Evolutionary conservation across 2,797 vertebrate species (phyloP).

Genomic region (Enteromius thamalakanensis): DNA sequence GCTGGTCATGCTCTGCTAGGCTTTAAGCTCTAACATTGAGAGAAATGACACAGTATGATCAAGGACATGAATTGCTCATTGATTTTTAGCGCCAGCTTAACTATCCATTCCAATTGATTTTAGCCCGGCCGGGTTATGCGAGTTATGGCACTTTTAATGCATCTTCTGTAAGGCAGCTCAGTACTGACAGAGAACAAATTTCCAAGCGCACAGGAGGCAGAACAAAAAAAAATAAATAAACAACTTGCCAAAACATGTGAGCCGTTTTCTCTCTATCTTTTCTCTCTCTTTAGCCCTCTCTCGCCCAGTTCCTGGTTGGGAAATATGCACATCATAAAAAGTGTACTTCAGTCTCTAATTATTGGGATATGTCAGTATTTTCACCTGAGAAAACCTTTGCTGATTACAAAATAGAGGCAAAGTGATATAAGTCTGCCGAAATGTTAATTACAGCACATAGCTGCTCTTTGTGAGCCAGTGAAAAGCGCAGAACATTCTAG

Average conservation of each 20-base stretch:
- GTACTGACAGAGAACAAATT: constrained; percentile 68
- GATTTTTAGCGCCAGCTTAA: constrained; percentile 86
- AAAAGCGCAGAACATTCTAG: constrained; percentile 38
- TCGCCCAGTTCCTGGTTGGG: constrained; percentile 37
- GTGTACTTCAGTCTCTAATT: constrained; percentile 61
- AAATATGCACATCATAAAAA: constrained; percentile 62
- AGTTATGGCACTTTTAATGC: constrained; percentile 84
- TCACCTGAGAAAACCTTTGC: constrained; percentile 60
- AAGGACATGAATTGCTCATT: constrained; percentile 88
- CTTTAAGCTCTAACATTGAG: constrained; percentile 77
- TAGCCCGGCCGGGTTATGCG: constrained; percentile 81
- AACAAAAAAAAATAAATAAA: constrained; percentile 37
- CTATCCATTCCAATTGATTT: constrained; percentile 87
- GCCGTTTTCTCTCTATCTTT: constrained; percentile 55
- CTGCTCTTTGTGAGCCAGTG: constrained; percentile 10
- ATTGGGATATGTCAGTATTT: constrained; percentile 56
- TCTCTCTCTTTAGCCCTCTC: constrained; percentile 50
- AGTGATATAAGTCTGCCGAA: constrained; percentile 47
- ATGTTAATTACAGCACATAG: constrained; percentile 47
- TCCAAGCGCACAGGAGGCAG: constrained; percentile 9
- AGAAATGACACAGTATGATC: constrained; percentile 84
- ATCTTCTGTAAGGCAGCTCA: constrained; percentile 79
- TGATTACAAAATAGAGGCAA: constrained; percentile 44
- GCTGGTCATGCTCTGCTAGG: constrained; percentile 67
- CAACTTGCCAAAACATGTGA: constrained; percentile 58